Base-by-base conservation (phyloP, 2,113 vertebrate species). In the Condylura cristata region DNA sequence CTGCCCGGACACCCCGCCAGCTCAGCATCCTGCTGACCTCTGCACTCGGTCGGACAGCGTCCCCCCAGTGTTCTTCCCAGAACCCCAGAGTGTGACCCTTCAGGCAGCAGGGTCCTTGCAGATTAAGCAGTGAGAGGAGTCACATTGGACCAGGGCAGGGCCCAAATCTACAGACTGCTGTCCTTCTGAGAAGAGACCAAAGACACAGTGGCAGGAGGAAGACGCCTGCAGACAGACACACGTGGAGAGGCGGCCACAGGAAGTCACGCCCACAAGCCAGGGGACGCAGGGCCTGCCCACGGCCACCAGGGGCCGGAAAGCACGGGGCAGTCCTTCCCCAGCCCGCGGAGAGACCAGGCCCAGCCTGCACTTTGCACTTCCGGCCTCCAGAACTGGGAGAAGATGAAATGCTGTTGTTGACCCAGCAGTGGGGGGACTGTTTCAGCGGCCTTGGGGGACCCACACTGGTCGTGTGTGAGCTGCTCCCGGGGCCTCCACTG, bases 391-490 rank as follows among this genome's bases (percentile, higher is more conserved):
- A 51, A 78, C 17, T 32, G 6, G 0, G 60, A 65, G 18, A 44
- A 14, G 26, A 37, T 1, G 28, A 20, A 16, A 6, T 65, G 48
- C 68, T 26, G 12, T 11, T 46, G 12, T 26, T 12, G 65, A 34
- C 34, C 53, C 13, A 48, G 53, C 11, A 0, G 28, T 41, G 14
- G 2, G 13, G 44, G 72, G 28, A 8, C 3, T 44, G 48, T 72
- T 10, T 24, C 12, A 0, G 53, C 8, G 28, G 75, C 68, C 37
- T 17, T 24, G 8, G 32, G 46, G 71, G 26, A 32, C 17, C 34
- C 28, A 34, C 0, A n/a, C 5, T 8, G 0, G 0, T 13, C 76
- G 44, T 11, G n/a, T 60, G 66, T 1, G 0, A 5, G 14, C 1
- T 2, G 20, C 17, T 51, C 41, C n/a, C n/a, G n/a, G 11, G 6